A percentile compares a stretch with the other conserved stretches of the same genome.
Conservation (phyloP, 2,113 vertebrate genomes). For the Misgurnus mizolepis region DNA sequence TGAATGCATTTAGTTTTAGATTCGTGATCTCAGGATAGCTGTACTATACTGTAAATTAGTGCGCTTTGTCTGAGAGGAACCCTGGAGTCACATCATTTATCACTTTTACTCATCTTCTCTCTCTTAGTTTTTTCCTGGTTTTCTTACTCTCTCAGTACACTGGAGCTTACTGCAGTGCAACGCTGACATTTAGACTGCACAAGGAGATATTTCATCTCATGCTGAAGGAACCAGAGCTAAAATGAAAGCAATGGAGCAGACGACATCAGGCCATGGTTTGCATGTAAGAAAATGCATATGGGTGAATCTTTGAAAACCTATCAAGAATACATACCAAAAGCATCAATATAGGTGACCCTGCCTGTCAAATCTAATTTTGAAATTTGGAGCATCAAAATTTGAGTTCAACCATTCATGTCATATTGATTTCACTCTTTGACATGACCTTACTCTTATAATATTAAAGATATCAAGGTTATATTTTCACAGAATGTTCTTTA, state of each 20-base stretch:
- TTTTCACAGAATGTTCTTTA: too few relatives aligned
- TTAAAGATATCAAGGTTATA: too few relatives aligned
- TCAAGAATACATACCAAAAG: too few relatives aligned
- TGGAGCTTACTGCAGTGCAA: conserved; percentile 24
- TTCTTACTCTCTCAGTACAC: conserved; percentile 3
- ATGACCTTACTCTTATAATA: too few relatives aligned
- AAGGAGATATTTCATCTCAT: conserved; percentile 1
- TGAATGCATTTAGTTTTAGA: conserved; percentile 3
- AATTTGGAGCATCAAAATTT: too few relatives aligned
- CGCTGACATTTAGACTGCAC: conserved; percentile 33
- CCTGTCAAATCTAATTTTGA: too few relatives aligned
- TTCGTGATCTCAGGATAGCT: not conserved
- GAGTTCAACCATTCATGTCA: too few relatives aligned
- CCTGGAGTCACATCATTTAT: conserved; percentile 26
- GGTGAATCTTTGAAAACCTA: not conserved
- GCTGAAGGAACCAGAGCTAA: not conserved
- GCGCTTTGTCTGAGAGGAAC: not conserved
- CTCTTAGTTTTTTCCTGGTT: conserved; percentile 11
- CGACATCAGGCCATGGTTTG: not conserved
- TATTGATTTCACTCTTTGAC: too few relatives aligned
- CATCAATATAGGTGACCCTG: too few relatives aligned
- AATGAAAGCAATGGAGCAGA: not conserved
- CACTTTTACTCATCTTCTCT: conserved; percentile 9
- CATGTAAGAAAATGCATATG: conserved; percentile 15
- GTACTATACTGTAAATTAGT: not conserved